Conservation (phyloP, 2,888 invertebrate genomes). For the Himalopsyche tibetana region DNA sequence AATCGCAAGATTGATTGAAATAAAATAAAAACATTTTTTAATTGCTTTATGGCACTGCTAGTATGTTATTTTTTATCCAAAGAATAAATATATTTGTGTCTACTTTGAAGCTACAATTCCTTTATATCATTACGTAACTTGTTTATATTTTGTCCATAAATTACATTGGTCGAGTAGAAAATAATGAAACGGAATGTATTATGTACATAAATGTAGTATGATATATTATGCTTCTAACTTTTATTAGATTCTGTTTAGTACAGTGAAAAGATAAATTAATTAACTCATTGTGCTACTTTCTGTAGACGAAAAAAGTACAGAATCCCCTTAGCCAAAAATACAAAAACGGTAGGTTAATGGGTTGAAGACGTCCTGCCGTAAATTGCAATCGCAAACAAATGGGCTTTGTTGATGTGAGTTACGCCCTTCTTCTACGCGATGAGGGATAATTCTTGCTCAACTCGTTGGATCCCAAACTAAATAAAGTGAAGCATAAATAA, state of each 20-base stretch:
- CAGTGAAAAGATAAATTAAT: slow-evolving; percentile 36
- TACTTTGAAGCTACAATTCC: too few relatives aligned
- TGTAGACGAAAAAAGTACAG: slow-evolving; percentile 39
- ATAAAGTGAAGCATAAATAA: too few relatives aligned
- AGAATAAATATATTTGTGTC: too few relatives aligned
- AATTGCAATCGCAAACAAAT: slow-evolving; percentile 55
- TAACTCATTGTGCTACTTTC: slow-evolving; percentile 40
- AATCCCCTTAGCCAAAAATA: slow-evolving; percentile 41
- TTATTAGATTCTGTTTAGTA: slow-evolving; percentile 32
- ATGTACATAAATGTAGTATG: background rate
- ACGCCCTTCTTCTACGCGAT: slow-evolving; percentile 44
- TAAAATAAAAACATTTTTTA: too few relatives aligned
- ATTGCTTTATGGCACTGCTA: too few relatives aligned
- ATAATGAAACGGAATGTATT: slow-evolving; percentile 5
- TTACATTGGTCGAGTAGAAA: background rate
- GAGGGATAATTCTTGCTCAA: slow-evolving; percentile 15
- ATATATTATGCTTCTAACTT: slow-evolving; percentile 1
- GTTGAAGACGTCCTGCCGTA: slow-evolving; percentile 51
- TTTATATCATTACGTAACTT: too few relatives aligned
- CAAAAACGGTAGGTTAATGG: slow-evolving; percentile 45
- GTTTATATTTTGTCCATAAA: too few relatives aligned
- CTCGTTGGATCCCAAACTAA: slow-evolving; percentile 6
- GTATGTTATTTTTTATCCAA: too few relatives aligned
- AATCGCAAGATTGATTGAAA: too few relatives aligned
- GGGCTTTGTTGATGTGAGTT: slow-evolving; percentile 55